phyloP scores from a whole-genome alignment of 2,113 vertebrate genomes.

The Cnemophilus loriae region DNA sequence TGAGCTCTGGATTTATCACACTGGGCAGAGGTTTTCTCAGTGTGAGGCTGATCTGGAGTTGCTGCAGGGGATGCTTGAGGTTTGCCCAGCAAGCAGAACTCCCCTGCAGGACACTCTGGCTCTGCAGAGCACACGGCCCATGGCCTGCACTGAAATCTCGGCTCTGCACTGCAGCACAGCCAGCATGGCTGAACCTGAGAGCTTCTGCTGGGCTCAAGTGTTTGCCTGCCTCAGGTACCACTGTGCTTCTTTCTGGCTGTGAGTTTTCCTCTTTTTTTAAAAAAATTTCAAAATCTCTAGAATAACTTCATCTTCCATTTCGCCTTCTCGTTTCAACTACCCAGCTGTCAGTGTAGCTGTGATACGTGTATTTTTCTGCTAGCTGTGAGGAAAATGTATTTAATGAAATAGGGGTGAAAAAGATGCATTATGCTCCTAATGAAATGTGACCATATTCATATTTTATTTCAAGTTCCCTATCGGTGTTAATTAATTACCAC shows the following conservation, averaged over 20 bases:
- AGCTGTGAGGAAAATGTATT: not conserved
- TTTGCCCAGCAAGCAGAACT: not conserved
- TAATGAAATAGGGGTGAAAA: not conserved
- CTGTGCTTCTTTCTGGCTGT: not conserved
- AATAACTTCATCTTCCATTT: not conserved
- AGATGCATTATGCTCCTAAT: conserved; percentile 3
- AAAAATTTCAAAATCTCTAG: not conserved
- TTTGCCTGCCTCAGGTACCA: not conserved
- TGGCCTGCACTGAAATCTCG: not conserved
- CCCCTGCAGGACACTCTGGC: not conserved
- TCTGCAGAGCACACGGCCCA: not conserved
- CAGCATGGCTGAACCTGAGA: too few relatives aligned
- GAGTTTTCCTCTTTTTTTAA: not conserved
- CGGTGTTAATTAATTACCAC: conserved; percentile 51
- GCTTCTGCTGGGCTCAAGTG: not conserved
- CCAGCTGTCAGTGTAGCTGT: not conserved
- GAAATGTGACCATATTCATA: not conserved
- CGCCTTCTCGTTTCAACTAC: not conserved
- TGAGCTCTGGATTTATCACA: rapidly evolving
- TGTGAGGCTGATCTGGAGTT: not conserved
- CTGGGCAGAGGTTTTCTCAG: not conserved
- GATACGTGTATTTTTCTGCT: not conserved
- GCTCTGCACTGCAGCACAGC: rapidly evolving
- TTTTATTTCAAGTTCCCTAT: conserved; percentile 20
- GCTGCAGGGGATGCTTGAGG: not conserved